These are phyloP conservation scores for Chondrilla cf. caribensis DNA, from an alignment of 37 sponge, comb jelly and placozoan genomes.

Conservation along the genomic window DNA sequence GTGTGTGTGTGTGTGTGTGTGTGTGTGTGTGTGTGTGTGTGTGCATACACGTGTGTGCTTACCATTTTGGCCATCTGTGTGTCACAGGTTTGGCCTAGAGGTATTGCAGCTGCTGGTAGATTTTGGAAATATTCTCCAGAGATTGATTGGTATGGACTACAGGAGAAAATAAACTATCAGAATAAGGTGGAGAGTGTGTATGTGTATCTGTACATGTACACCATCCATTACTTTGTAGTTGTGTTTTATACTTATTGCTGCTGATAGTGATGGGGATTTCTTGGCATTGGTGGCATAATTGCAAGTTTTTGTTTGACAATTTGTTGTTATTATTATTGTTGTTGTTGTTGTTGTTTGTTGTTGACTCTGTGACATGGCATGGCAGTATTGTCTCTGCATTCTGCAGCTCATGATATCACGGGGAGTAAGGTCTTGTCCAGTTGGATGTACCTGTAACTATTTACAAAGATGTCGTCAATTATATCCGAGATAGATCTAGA, in stretches of 20 bases:
- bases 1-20: no score
- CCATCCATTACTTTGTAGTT: no score
- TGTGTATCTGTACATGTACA: no score
- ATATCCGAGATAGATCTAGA: background rate
- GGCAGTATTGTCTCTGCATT: background rate
- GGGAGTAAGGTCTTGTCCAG: conserved; percentile 18
- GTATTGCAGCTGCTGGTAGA: conserved; percentile 38
- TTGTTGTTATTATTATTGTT: background rate
- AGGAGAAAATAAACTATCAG: background rate
- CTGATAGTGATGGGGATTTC: no score
- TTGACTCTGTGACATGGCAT: background rate
- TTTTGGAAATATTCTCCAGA: conserved; percentile 24
- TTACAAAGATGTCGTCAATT: background rate
- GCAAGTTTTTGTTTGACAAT: no score
- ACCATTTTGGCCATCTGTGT: background rate
- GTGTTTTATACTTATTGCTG: no score
- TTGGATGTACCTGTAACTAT: conserved; percentile 22
- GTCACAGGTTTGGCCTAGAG: conserved; percentile 38
- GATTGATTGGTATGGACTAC: background rate
- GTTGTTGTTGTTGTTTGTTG: background rate
- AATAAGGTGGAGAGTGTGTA: background rate
- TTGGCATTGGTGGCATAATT: no score
- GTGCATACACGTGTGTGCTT: no score
- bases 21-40: no score
- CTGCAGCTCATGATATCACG: conserved; percentile 15